Conservation (phyloP, 2,888 invertebrate genomes). For the Cheilosia urbana region DNA sequence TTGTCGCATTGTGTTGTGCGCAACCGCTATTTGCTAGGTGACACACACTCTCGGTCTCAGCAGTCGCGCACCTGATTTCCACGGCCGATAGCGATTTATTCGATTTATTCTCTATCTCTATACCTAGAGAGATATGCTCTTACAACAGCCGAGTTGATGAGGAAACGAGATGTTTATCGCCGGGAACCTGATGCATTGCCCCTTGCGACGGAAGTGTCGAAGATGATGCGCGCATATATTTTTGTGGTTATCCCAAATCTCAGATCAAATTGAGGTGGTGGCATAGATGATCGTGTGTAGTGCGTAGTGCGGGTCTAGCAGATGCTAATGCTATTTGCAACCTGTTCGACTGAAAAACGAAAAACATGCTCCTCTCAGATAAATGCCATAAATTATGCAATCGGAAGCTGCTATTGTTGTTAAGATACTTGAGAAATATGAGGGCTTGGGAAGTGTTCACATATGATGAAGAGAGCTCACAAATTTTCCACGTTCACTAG, state of each 20-base stretch:
- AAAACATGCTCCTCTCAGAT: background rate
- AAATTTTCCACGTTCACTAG: no score
- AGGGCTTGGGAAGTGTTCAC: no score
- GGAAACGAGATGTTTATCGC: conserved; percentile 72
- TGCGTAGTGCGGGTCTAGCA: conserved; percentile 8
- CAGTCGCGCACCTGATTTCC: conserved; percentile 71
- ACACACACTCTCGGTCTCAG: conserved; percentile 41
- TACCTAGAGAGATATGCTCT: conserved; percentile 40
- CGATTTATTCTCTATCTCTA: conserved; percentile 60
- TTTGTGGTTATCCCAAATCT: conserved; percentile 38
- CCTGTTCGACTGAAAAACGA: conserved; percentile 17
- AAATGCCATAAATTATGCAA: background rate
- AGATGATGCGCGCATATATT: conserved; percentile 42
- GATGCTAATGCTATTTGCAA: conserved; percentile 31
- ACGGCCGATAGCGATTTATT: conserved; percentile 73
- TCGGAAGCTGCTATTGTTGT: background rate
- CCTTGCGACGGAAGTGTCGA: conserved; percentile 65
- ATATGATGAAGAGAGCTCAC: no score
- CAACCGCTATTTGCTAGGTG: conserved; percentile 72
- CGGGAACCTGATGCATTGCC: conserved; percentile 59
- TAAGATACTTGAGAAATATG: background rate
- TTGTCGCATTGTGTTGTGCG: conserved; percentile 67
- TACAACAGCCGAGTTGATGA: conserved; percentile 24
- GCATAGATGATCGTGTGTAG: background rate
- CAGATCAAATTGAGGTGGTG: conserved; percentile 10